Conservation (phyloP, 2,113 vertebrate genomes). For the Xenus cinereus region DNA sequence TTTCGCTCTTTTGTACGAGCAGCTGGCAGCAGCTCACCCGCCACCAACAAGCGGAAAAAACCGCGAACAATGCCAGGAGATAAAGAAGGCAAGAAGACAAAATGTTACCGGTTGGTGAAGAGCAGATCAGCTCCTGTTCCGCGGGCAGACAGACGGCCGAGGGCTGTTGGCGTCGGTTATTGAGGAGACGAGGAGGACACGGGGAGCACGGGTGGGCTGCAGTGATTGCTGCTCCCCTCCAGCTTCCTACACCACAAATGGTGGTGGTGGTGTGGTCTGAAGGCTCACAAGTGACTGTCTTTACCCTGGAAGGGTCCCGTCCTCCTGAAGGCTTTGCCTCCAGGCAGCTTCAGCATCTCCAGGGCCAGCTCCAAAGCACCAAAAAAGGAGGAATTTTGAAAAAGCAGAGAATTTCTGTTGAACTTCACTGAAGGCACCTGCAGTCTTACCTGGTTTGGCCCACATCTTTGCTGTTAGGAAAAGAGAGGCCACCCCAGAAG, state of each 20-base stretch:
- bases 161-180: neutral
- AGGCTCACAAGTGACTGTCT: neutral
- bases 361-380: neutral
- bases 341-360: neutral
- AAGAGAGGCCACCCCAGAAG: neutral
- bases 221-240: neutral
- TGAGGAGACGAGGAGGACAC: neutral
- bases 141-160: fast-evolving
- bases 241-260: neutral
- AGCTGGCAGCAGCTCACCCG: neutral
- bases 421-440: neutral
- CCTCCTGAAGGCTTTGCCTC: neutral
- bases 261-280: neutral
- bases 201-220: neutral
- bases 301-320: neutral
- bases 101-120: neutral
- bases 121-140: neutral
- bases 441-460: neutral
- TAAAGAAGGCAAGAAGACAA: neutral
- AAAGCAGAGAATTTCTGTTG: neutral
- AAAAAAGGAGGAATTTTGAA: neutral
- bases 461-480: neutral
- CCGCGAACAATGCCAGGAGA: neutral
- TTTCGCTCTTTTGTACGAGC: fast-evolving
- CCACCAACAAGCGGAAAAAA: fast-evolving